Conservation (phyloP, 2,797 vertebrate genomes). For the Pangasius krempfi region DNA sequence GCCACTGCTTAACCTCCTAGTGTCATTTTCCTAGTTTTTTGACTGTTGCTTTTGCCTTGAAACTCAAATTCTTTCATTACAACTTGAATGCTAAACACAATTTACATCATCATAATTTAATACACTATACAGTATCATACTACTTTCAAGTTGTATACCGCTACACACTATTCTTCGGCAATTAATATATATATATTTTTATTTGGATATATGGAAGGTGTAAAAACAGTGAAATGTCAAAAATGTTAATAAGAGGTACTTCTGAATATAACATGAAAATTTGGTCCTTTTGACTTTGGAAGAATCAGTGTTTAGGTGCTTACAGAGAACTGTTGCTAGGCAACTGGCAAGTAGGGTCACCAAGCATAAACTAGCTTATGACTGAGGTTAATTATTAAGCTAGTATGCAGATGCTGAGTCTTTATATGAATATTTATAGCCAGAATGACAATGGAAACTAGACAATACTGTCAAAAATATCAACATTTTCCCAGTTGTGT, state of each 20-base stretch:
- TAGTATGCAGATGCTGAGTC: not conserved
- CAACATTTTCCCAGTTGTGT: not conserved
- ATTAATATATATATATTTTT: not conserved
- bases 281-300: not conserved
- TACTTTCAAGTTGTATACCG: not conserved
- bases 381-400: conserved; percentile 17
- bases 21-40: conserved; percentile 11
- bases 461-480: not conserved
- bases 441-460: not conserved
- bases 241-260: not conserved
- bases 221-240: not conserved
- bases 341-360: conserved; percentile 3
- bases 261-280: not conserved
- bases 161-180: not conserved
- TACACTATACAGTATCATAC: not conserved
- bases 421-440: conserved; percentile 10
- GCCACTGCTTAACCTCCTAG: conserved; percentile 8
- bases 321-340: conserved; percentile 27
- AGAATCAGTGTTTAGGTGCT: not conserved
- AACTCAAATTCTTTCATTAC: not conserved
- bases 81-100: not conserved
- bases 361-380: conserved; percentile 3
- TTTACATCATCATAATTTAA: not conserved
- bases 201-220: not conserved
- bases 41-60: not conserved